These are phyloP conservation scores for Rhea americana DNA, from an alignment of 2,113 vertebrate species.

Conservation along the genomic window DNA sequence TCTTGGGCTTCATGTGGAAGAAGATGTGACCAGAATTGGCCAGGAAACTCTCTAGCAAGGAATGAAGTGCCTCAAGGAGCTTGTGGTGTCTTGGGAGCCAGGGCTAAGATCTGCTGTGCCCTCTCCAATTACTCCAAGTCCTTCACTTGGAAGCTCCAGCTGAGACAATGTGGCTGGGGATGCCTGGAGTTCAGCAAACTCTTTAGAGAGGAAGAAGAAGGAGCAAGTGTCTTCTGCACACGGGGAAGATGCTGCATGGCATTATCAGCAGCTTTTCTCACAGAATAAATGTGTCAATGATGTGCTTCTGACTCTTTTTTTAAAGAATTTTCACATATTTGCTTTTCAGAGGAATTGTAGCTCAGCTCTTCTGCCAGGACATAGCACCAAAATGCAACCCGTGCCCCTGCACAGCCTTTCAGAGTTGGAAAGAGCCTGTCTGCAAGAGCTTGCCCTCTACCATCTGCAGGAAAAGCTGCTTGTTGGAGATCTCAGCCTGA, in stretches of 20 bases:
- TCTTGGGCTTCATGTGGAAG: neutral
- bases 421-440: constrained; percentile 42
- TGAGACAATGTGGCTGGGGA: rapidly evolving
- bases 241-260: neutral
- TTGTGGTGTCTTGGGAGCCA: neutral
- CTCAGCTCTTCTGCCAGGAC: neutral
- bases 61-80: neutral
- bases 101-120: neutral
- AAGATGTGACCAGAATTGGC: neutral
- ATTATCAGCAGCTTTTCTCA: neutral
- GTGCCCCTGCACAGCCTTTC: constrained; percentile 57
- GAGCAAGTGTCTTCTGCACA: neutral
- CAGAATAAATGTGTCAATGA: rapidly evolving
- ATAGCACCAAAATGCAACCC: constrained; percentile 1
- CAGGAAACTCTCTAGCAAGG: neutral
- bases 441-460: constrained; percentile 36
- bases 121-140: neutral
- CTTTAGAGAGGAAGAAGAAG: neutral
- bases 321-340: rapidly evolving
- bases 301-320: neutral
- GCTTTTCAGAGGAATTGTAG: neutral
- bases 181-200: neutral
- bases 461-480: constrained; percentile 43
- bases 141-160: neutral
- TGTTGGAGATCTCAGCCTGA: neutral